phyloP scores from a whole-genome alignment of 2,113 vertebrate genomes.

The Rattus norvegicus region DNA sequence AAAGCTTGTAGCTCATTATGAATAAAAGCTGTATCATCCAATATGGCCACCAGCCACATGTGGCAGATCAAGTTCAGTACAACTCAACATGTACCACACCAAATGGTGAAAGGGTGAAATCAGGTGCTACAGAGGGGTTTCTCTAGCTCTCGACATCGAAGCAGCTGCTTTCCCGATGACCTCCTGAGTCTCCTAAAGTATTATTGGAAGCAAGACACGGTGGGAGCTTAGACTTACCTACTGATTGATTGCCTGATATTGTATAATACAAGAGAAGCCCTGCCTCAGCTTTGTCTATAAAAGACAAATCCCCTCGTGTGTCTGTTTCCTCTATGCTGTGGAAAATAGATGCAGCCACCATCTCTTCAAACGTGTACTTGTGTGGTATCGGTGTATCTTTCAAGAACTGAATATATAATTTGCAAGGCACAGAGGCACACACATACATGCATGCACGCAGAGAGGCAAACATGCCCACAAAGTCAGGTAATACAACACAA shows the following conservation, averaged over 20 bases:
- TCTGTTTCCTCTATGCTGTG: not conserved
- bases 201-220: not conserved
- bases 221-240: not conserved
- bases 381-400: not conserved
- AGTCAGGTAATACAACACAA: not conserved
- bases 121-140: not conserved
- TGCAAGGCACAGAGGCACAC: not conserved
- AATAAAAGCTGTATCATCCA: not conserved
- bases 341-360: accelerated
- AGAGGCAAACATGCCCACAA: not conserved
- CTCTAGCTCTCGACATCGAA: conserved; percentile 39
- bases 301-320: not conserved
- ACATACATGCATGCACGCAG: not conserved
- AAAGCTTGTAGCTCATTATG: not conserved
- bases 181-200: not conserved
- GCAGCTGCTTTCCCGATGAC: conserved; percentile 60
- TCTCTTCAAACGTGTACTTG: not conserved
- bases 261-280: not conserved
- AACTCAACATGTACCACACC: not conserved
- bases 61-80: not conserved
- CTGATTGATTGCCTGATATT: not conserved
- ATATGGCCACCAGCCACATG: not conserved
- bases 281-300: not conserved
- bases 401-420: not conserved
- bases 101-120: not conserved